Evolutionary conservation across 2,797 vertebrate genomes (phyloP), one percentile per base, ranked within the genome.

Genomic region (Falco rusticolus): DNA sequence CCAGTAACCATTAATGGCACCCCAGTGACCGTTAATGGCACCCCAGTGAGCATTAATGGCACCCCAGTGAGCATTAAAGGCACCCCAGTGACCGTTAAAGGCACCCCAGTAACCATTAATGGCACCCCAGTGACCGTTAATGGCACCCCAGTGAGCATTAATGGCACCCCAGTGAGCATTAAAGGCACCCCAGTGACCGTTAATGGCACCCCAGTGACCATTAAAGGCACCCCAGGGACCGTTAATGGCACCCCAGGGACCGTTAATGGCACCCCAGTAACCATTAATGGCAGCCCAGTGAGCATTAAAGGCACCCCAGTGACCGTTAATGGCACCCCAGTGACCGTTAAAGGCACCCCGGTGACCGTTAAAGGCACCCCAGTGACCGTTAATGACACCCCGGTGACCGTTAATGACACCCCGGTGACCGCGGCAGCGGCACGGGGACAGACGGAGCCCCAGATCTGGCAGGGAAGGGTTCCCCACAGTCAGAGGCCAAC

Each of bases 361-460:
- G 26, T 74, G 37, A 3, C 34, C 22, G 2, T 29, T 12, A 74
- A 19, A 5, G 5, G 33, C 11, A 9, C 15, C 9, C 43, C 5
- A 3, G 26, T 74, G 37, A 3, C 37, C 22, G 2, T 33, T 12
- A 74, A 19, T 5, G 5, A 29, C 11, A 9, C 15, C 9, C 43
- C 5, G 2, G 26, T 74, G 37, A 45, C 28, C 5, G 11, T 25
- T 69, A 37, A 50, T 11, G 18, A 7, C 47, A 69, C 11, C n/a
- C 8, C 5, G 2, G 31, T 28, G 48, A 60, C 72, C 7, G 5
- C 0, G 15, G 33, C 18, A 20, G 61, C 3, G 0, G 37, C 53
- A 11, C 45, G 4, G 7, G 6, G 29, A 56, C 4, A 3, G 43
- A 15, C 4, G 3, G 5, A 19, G 54, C 17, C 39, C 25, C 2